Evolutionary conservation across 1,140 invertebrate species (phyloP).

Genomic region (Zophobas morio): DNA sequence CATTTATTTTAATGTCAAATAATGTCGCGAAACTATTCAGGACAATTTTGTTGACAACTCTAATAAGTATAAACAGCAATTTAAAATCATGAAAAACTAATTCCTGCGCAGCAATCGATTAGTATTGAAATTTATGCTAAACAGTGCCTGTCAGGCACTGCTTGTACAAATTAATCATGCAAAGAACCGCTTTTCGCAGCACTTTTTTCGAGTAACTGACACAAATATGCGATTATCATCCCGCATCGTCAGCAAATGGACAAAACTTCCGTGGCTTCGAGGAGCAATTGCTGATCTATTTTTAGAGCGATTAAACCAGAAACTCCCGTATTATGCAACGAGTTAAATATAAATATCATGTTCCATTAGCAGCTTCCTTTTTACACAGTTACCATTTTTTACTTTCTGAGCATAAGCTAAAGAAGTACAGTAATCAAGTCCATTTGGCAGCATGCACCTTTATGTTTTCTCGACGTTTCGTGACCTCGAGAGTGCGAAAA

Average conservation of each 20-base stretch:
- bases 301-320: background rate
- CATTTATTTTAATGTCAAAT: background rate
- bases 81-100: conserved; percentile 10
- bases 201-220: conserved; percentile 17
- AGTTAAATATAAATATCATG: too few species aligned
- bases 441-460: too few species aligned
- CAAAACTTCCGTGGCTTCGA: background rate
- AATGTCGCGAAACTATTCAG: too few species aligned
- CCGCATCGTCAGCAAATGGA: background rate
- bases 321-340: too few species aligned
- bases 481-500: too few species aligned
- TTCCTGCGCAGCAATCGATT: background rate
- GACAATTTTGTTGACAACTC: conserved; percentile 3
- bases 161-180: conserved; percentile 18
- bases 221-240: conserved; percentile 10
- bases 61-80: background rate
- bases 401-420: too few species aligned
- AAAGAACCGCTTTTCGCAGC: background rate
- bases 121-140: conserved; percentile 21
- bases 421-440: too few species aligned
- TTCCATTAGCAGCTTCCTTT: too few species aligned
- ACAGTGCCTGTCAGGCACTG: background rate
- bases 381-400: too few species aligned
- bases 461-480: too few species aligned
- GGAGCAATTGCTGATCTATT: background rate